Percentiles rank a stretch among this genome's conserved stretches.
These are phyloP conservation scores for Myopa tessellatipennis DNA, from an alignment of 2,888 invertebrate species.

Conservation along the genomic window DNA sequence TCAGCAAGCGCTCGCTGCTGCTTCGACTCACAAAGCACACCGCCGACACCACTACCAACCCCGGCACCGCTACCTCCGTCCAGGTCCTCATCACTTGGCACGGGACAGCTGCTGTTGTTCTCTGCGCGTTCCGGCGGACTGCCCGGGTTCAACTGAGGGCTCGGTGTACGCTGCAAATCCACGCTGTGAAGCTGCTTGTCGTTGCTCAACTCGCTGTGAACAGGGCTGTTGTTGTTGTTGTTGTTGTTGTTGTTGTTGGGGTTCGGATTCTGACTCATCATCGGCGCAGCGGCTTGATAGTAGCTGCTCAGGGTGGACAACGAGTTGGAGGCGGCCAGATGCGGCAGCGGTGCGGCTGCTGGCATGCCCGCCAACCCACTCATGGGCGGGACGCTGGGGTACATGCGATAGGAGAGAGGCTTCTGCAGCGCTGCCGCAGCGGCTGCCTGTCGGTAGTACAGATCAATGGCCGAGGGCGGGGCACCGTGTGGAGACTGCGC, in stretches of 20 bases:
- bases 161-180: conserved; percentile 55
- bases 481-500: conserved; percentile 74
- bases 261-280: conserved; percentile 39
- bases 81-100: conserved; percentile 55
- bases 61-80: background rate
- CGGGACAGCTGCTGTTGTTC: conserved; percentile 52
- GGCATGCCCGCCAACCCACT: conserved; percentile 53
- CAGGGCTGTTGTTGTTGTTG: conserved; percentile 38
- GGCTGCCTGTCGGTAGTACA: conserved; percentile 82
- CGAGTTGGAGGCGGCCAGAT: conserved; percentile 73
- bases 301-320: conserved; percentile 71
- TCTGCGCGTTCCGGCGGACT: conserved; percentile 63
- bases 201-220: conserved; percentile 49
- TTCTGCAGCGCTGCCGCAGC: conserved; percentile 85
- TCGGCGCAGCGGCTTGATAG: conserved; percentile 67
- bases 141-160: conserved; percentile 67
- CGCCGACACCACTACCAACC: too few species aligned
- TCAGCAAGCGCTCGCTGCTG: background rate
- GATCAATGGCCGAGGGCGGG: conserved; percentile 78
- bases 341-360: conserved; percentile 56
- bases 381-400: conserved; percentile 67
- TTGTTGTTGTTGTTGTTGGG: conserved; percentile 5
- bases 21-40: too few species aligned
- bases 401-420: conserved; percentile 80
- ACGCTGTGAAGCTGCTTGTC: conserved; percentile 42